Conservation (phyloP, 1,140 invertebrate genomes). For the Thaumatotibia leucotreta region DNA sequence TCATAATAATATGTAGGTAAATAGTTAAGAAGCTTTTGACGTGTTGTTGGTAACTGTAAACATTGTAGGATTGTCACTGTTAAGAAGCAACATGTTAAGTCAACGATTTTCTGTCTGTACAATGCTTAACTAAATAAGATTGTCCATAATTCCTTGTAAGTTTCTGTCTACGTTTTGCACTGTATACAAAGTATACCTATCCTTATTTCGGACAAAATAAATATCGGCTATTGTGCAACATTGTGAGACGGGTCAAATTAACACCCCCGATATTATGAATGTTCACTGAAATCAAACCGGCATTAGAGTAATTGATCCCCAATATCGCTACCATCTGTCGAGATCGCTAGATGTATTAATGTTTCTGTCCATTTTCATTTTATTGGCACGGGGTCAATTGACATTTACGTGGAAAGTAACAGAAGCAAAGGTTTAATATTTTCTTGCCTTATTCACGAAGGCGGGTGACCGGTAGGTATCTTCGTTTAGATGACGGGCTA, state of each 20-base stretch:
- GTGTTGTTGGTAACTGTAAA: no score
- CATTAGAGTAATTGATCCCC: conserved; percentile 8
- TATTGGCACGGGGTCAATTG: not conserved
- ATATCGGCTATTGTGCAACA: not conserved
- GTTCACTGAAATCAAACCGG: conserved; percentile 3
- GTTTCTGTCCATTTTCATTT: not conserved
- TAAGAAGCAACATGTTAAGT: no score
- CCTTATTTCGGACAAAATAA: not conserved
- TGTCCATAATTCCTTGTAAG: no score
- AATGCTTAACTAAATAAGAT: no score
- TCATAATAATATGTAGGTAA: no score
- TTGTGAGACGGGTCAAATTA: not conserved
- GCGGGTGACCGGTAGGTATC: not conserved
- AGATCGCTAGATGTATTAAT: not conserved
- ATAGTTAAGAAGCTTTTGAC: no score
- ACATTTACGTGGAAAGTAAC: not conserved
- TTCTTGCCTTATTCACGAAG: not conserved
- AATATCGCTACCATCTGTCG: not conserved
- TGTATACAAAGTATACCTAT: no score
- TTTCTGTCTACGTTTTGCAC: no score
- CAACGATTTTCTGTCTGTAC: no score
- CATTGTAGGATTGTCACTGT: no score
- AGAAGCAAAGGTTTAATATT: not conserved
- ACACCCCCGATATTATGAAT: conserved; percentile 2
- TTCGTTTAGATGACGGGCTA: not conserved